These are phyloP conservation scores for Magallana gigas DNA, from an alignment of 1,140 invertebrate genomes.

Conservation along the genomic window DNA sequence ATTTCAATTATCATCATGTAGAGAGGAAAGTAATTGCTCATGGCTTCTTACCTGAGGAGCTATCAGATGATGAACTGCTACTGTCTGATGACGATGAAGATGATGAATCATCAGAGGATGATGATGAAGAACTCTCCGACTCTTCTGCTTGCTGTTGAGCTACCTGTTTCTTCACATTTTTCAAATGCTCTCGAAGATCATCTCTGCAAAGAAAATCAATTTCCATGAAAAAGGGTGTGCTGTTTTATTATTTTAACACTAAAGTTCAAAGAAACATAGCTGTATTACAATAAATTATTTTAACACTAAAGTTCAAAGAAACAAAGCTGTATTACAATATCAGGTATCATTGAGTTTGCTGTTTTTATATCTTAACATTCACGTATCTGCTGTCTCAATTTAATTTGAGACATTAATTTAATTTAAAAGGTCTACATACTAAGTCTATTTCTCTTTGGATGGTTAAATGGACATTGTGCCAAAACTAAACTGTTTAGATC, in stretches of 20 bases:
- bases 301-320: not conserved
- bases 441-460: too few relatives aligned
- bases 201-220: conserved; percentile 81
- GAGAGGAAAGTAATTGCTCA: not conserved
- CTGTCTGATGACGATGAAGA: not conserved
- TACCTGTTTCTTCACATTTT: conserved; percentile 6
- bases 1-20: not conserved
- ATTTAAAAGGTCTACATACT: too few relatives aligned
- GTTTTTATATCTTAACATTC: too few relatives aligned
- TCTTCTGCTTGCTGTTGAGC: not conserved
- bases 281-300: not conserved
- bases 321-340: too few relatives aligned
- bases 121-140: not conserved
- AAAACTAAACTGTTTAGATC: too few relatives aligned
- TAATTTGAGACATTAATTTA: too few relatives aligned
- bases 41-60: not conserved
- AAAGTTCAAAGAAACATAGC: too few relatives aligned
- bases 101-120: not conserved
- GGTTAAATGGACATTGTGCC: too few relatives aligned
- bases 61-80: not conserved
- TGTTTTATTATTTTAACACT: not conserved
- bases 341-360: too few relatives aligned
- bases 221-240: not conserved
- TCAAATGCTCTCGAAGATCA: conserved; percentile 90
- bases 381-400: too few relatives aligned